A percentile compares a stretch with the other conserved stretches of the same genome.
phyloP scores from a whole-genome alignment of 2,888 invertebrate genomes.

The Strigamia transsilvanica region DNA sequence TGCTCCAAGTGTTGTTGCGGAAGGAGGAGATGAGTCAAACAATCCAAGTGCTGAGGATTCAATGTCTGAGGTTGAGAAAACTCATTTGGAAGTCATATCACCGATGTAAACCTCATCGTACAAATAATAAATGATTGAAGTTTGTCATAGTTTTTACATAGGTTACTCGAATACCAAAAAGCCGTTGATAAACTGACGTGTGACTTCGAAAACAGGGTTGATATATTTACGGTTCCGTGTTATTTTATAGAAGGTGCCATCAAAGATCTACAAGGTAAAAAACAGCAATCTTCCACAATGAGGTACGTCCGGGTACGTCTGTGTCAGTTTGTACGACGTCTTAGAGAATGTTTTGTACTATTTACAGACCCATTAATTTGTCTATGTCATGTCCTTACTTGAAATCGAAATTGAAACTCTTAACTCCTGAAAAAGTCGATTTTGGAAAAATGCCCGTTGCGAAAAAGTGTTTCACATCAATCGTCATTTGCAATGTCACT shows the following conservation, averaged over 20 bases:
- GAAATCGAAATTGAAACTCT: conserved; percentile 1
- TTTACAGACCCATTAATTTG: not conserved
- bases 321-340: no score
- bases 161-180: not conserved
- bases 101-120: not conserved
- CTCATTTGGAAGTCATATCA: not conserved
- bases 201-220: not conserved
- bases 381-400: conserved; percentile 1
- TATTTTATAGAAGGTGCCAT: not conserved
- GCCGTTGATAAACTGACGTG: not conserved
- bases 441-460: not conserved
- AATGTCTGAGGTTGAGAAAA: not conserved
- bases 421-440: not conserved
- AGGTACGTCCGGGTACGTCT: not conserved
- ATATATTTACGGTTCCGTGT: not conserved
- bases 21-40: not conserved
- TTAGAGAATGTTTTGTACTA: not conserved
- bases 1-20: not conserved
- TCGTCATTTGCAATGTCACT: not conserved
- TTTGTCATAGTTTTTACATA: not conserved
- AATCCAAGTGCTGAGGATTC: not conserved
- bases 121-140: not conserved
- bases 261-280: not conserved
- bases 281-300: not conserved
- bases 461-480: not conserved